Evolutionary conservation across 2,888 invertebrate species (phyloP).

Genomic region (Acanthopleura granulata): DNA sequence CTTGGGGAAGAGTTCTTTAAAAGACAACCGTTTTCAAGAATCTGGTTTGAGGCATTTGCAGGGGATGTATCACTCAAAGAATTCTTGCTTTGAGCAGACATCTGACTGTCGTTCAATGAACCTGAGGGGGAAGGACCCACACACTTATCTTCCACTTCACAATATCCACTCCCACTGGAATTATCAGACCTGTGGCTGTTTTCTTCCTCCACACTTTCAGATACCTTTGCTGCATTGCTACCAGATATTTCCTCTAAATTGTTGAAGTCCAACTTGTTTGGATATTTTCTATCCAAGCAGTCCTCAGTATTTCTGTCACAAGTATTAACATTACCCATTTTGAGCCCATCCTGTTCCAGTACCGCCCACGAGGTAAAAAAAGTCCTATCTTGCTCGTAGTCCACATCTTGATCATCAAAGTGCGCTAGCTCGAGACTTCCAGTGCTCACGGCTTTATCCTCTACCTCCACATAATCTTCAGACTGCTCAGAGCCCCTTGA

Average conservation of each 20-base stretch:
- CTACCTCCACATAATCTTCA: slow-evolving; percentile 9
- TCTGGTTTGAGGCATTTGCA: too few relatives aligned
- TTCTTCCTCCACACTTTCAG: not conserved
- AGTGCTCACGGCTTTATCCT: slow-evolving; percentile 15
- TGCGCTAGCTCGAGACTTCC: not conserved
- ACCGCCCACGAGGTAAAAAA: not conserved
- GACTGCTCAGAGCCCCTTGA: not conserved
- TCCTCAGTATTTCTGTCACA: not conserved
- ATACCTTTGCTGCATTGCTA: too few relatives aligned
- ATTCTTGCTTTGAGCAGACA: not conserved
- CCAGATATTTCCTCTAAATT: too few relatives aligned
- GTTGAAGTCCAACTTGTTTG: not conserved
- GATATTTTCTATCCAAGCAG: not conserved
- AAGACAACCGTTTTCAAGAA: too few relatives aligned
- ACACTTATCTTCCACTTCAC: slow-evolving; percentile 17
- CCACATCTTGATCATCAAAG: not conserved
- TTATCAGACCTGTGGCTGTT: not conserved
- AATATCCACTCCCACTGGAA: not conserved
- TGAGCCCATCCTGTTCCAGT: not conserved
- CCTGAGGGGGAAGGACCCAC: not conserved
- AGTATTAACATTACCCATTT: not conserved
- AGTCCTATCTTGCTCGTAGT: slow-evolving; percentile 6
- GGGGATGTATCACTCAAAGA: not conserved
- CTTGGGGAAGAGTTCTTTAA: not conserved
- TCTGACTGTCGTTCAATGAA: not conserved